Conservation (phyloP, 2,797 vertebrate genomes). For the Chelmon rostratus region DNA sequence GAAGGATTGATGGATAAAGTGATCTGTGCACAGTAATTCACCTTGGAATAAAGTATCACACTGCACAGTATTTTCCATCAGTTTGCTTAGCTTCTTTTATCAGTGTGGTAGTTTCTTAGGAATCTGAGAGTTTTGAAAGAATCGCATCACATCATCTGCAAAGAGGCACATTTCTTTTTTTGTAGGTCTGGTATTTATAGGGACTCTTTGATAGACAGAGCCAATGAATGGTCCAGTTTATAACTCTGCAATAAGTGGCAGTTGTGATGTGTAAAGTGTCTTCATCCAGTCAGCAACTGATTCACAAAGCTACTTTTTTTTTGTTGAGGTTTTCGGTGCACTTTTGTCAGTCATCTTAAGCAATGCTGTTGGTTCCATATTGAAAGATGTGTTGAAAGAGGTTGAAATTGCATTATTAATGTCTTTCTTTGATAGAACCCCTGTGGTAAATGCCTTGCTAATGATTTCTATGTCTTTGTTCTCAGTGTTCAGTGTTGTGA, state of each 20-base stretch:
- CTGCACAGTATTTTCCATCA: background rate
- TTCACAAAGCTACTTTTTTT: background rate
- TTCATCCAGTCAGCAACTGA: background rate
- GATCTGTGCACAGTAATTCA: background rate
- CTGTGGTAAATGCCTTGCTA: background rate
- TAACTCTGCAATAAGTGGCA: background rate
- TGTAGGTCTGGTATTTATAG: background rate
- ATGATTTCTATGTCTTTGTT: background rate
- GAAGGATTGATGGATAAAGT: background rate
- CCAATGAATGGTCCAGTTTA: background rate
- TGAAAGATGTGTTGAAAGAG: background rate
- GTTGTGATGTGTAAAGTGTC: background rate
- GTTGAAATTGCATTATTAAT: background rate
- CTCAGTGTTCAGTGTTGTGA: too few relatives aligned
- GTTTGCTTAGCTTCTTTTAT: background rate
- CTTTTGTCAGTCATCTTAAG: background rate
- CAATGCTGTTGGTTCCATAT: too few relatives aligned
- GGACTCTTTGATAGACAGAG: background rate
- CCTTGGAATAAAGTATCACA: too few relatives aligned
- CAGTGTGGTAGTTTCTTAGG: background rate
- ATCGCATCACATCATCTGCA: background rate
- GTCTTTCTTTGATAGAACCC: background rate
- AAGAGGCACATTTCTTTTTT: background rate
- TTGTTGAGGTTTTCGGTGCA: background rate
- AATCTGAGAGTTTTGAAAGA: background rate